A percentile compares a stretch with the other conserved stretches of the same genome.
Evolutionary conservation across 2,888 invertebrate species (phyloP).

Genomic region (Archips crataeganus): DNA sequence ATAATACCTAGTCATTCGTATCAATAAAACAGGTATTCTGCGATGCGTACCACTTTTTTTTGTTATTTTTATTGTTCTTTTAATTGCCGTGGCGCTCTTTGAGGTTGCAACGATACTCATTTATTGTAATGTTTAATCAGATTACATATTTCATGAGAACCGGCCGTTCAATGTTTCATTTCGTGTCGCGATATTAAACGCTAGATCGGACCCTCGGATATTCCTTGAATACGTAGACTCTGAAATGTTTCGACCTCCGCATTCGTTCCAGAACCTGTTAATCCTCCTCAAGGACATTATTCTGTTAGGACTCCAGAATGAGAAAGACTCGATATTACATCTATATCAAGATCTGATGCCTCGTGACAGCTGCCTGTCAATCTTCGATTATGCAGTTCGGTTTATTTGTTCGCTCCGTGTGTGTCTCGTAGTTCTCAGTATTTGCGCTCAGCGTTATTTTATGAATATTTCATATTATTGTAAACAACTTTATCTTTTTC

Average conservation of each 20-base stretch:
- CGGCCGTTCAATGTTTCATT: slow-evolving; percentile 69
- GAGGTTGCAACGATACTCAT: slow-evolving; percentile 59
- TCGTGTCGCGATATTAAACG: slow-evolving; percentile 68
- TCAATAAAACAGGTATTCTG: slow-evolving; percentile 35
- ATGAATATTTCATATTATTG: slow-evolving; percentile 83
- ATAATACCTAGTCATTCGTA: slow-evolving; percentile 44
- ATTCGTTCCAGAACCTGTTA: slow-evolving; percentile 53
- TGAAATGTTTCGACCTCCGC: slow-evolving; percentile 60
- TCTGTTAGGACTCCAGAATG: slow-evolving; percentile 37
- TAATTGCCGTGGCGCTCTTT: slow-evolving; percentile 55
- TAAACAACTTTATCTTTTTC: slow-evolving; percentile 74
- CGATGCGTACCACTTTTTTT: slow-evolving; percentile 43
- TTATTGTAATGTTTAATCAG: slow-evolving; percentile 67
- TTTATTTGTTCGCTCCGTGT: slow-evolving; percentile 61
- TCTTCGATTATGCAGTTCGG: slow-evolving; percentile 53
- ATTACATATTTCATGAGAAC: slow-evolving; percentile 73
- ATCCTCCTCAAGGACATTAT: slow-evolving; percentile 53
- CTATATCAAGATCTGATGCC: slow-evolving; percentile 42
- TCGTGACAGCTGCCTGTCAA: slow-evolving; percentile 58
- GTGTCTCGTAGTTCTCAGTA: slow-evolving; percentile 56
- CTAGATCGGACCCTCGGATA: slow-evolving; percentile 69
- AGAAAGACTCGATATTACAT: slow-evolving; percentile 38
- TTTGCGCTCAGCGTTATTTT: slow-evolving; percentile 67
- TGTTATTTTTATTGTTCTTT: slow-evolving; percentile 54
- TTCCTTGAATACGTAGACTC: slow-evolving; percentile 69